phyloP scores from a whole-genome alignment of 2,797 vertebrate genomes.

The Rhinella marina region DNA sequence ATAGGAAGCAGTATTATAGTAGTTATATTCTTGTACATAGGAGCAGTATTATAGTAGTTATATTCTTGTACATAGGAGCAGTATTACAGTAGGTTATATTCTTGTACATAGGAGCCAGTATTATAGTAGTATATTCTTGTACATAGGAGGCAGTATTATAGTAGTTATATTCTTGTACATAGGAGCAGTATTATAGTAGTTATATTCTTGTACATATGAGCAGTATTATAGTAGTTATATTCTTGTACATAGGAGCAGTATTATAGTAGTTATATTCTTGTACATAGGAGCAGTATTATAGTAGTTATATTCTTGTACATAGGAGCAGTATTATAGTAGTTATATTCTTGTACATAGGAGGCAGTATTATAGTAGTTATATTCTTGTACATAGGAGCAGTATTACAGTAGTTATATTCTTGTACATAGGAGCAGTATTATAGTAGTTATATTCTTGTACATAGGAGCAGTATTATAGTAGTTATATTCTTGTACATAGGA shows the following conservation, averaged over 20 bases:
- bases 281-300: slow-evolving; percentile 1
- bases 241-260: neutral
- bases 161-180: neutral
- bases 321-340: slow-evolving; percentile 3
- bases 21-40: too few relatives aligned
- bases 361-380: too few relatives aligned
- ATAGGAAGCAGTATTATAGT: slow-evolving; percentile 8
- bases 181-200: neutral
- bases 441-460: too few relatives aligned
- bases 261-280: slow-evolving; percentile 2
- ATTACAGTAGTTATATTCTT: neutral
- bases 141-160: slow-evolving; percentile 6
- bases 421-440: too few relatives aligned
- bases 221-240: neutral
- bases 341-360: slow-evolving; percentile 4
- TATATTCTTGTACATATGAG: neutral
- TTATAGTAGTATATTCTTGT: slow-evolving; percentile 5
- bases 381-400: too few relatives aligned
- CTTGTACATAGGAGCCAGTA: neutral
- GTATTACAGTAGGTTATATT: slow-evolving; percentile 2
- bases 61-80: too few relatives aligned
- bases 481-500: neutral
- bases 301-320: slow-evolving; percentile 9
- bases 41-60: too few relatives aligned
- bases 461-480: neutral